These are phyloP conservation scores for Lasioglossum pauxillum DNA, from an alignment of 2,888 invertebrate genomes.

Conservation along the genomic window DNA sequence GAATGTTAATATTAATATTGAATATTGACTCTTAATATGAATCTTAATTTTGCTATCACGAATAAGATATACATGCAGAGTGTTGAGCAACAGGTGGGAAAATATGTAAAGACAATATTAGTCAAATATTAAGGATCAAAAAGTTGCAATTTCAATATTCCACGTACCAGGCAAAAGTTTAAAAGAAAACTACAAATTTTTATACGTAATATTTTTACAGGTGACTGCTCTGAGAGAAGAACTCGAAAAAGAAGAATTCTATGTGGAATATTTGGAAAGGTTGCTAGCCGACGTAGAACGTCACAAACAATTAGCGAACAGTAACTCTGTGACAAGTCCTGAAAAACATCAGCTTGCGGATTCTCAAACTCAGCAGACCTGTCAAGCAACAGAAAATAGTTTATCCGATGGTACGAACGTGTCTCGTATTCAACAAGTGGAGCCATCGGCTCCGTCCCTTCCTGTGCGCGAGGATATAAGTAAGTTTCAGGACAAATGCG, in stretches of 20 bases:
- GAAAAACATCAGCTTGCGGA: conserved; percentile 82
- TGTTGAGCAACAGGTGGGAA: background rate
- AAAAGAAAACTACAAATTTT: background rate
- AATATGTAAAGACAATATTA: background rate
- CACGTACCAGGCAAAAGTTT: background rate
- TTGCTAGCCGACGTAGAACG: conserved; percentile 94
- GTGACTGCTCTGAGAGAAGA: conserved; percentile 92
- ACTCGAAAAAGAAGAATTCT: conserved; percentile 95
- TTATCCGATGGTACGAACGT: conserved; percentile 47
- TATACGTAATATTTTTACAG: conserved; percentile 61
- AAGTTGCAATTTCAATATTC: background rate
- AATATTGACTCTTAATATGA: too few relatives aligned
- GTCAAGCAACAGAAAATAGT: conserved; percentile 61
- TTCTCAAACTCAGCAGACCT: conserved; percentile 67
- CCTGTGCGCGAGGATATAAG: conserved; percentile 81
- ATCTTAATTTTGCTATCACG: conserved; percentile 45
- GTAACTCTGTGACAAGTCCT: conserved; percentile 78
- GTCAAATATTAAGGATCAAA: background rate
- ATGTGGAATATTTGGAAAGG: conserved; percentile 95
- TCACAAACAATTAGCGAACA: conserved; percentile 86
- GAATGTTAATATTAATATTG: too few relatives aligned
- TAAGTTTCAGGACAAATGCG: conserved; percentile 84
- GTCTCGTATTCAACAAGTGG: conserved; percentile 65
- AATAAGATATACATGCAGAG: background rate
- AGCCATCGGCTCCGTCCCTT: conserved; percentile 81